These are phyloP conservation scores for Erythrolamprus reginae DNA, from an alignment of 2,113 vertebrate genomes.

Conservation along the genomic window DNA sequence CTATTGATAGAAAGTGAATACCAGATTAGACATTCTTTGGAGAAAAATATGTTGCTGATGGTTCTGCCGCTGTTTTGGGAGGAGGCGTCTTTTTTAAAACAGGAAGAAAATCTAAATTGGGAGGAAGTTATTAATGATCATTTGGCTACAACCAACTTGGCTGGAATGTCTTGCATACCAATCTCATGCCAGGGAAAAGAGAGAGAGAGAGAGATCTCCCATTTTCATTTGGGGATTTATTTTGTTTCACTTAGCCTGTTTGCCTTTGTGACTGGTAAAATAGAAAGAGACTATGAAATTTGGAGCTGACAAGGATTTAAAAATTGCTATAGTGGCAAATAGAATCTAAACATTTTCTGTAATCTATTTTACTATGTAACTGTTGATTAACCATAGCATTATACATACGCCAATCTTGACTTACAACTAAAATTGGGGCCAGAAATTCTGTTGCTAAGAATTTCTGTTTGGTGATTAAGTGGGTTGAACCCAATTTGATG, in stretches of 20 bases:
- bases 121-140: conserved; percentile 25
- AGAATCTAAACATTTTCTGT: background rate
- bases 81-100: background rate
- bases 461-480: background rate
- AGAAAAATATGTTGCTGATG: background rate
- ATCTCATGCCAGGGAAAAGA: background rate
- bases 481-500: background rate
- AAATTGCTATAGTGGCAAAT: too few species aligned
- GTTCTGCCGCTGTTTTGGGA: background rate
- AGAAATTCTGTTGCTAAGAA: background rate
- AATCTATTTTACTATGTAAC: background rate
- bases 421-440: background rate
- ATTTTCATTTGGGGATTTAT: background rate
- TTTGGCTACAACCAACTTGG: background rate
- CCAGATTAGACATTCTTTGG: conserved; percentile 1
- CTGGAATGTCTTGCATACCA: background rate
- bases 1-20: background rate
- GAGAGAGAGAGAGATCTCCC: background rate
- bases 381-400: background rate
- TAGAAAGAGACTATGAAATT: background rate
- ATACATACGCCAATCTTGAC: background rate
- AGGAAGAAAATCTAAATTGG: conserved; percentile 12
- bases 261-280: background rate
- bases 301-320: background rate
- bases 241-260: background rate